phyloP scores from a whole-genome alignment of 2,113 vertebrate species.

The Tragelaphus scriptus region DNA sequence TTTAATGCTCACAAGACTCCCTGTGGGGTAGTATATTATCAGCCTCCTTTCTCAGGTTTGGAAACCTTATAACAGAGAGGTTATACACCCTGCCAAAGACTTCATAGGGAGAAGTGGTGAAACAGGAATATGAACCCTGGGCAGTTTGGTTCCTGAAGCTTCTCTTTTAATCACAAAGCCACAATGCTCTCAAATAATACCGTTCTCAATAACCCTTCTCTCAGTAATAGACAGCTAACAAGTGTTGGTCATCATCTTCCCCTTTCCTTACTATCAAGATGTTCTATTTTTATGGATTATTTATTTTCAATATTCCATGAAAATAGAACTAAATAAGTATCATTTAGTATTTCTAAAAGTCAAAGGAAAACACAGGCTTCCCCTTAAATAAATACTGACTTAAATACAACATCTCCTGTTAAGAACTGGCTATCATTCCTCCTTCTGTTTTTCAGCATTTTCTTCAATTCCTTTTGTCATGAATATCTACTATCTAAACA shows the following conservation, averaged over 20 bases:
- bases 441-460: neutral
- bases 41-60: neutral
- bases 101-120: neutral
- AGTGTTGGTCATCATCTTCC: neutral
- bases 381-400: neutral
- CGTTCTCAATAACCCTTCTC: neutral
- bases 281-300: neutral
- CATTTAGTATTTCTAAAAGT: neutral
- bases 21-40: neutral
- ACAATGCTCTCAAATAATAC: neutral
- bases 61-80: neutral
- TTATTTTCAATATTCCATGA: neutral
- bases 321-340: neutral
- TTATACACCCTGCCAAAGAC: neutral
- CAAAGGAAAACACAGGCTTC: neutral
- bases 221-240: neutral
- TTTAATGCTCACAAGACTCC: neutral
- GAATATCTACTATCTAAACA: neutral
- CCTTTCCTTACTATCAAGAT: neutral
- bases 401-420: neutral
- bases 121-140: neutral
- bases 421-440: neutral
- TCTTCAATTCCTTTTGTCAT: neutral
- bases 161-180: neutral
- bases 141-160: neutral